Evolutionary conservation across 2,113 vertebrate species (phyloP), one percentile per base, ranked within the genome.

Genomic region (Nibea albiflora): DNA sequence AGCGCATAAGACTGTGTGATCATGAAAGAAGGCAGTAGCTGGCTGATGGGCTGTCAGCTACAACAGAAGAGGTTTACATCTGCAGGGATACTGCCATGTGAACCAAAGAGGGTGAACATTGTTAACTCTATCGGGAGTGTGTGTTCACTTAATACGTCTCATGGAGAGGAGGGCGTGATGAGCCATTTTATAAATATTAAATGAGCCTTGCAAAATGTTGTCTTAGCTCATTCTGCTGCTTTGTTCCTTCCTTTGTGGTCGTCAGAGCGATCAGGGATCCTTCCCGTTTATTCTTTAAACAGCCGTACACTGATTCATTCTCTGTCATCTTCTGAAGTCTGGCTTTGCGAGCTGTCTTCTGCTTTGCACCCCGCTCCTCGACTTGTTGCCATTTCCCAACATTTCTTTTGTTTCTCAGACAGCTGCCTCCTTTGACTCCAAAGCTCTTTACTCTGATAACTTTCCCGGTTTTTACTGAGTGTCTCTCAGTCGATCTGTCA

Each of bases 101-200:
- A 26, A n/a, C 52, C 79, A 26, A 58, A 61, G n/a, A 50, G 24
- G 57, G 62, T 10, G 31, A 80, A 64, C 31, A 26, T 50, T 49
- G 62, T 35, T 62, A 63, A 70, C 62, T 52, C 50, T 56, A 12
- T 70, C 58, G 39, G 28, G 56, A 72, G 50, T 62, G 47, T 5
- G 3, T 50, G 61, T 57, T 77, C 54, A 47, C 35, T 35, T 16
- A 64, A 69, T 53, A 70, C 12, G 6, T 67, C 62, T 78, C 31
- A 28, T 24, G 67, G 69, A 28, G 73, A 80, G 22, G 61, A 75
- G 66, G 12, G 46, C n/a, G 53, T 65, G 58, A 61, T 0, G 44
- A 78, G 73, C 11, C 10, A 58, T 67, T 80, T 57, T 19, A 60
- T 84, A 22, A 44, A 88, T 88, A 76, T 75, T 89, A 80, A 84